These are phyloP conservation scores for Rhinogobio ventralis DNA, from an alignment of 2,797 vertebrate genomes.

Conservation along the genomic window DNA sequence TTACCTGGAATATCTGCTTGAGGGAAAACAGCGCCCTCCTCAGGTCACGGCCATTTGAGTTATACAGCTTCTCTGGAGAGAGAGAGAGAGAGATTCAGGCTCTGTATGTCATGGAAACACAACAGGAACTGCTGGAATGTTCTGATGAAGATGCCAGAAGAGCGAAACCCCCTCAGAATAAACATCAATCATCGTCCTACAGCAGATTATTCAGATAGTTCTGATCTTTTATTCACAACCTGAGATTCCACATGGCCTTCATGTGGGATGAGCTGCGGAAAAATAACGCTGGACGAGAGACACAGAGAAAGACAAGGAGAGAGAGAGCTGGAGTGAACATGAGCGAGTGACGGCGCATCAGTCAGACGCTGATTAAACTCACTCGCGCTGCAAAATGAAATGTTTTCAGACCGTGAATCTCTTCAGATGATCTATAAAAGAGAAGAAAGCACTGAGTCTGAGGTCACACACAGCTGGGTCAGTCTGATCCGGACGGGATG, in stretches of 20 bases:
- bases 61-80: conserved; percentile 90
- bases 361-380: background rate
- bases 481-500: background rate
- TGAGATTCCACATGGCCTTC: background rate
- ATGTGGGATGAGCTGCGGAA: background rate
- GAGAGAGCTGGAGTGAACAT: background rate
- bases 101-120: conserved; percentile 2
- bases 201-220: background rate
- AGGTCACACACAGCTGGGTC: background rate
- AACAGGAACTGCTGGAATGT: conserved; percentile 9
- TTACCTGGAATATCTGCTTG: conserved; percentile 97
- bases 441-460: no score
- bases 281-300: background rate
- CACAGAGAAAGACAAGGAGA: background rate
- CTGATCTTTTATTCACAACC: background rate
- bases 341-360: background rate
- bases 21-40: conserved; percentile 94
- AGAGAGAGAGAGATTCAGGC: conserved; percentile 8
- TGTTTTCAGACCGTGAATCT: background rate
- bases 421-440: background rate
- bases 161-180: background rate
- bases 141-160: background rate
- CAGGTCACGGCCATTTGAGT: conserved; percentile 91
- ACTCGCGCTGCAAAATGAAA: background rate
- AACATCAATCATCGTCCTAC: conserved; percentile 15